Base-by-base conservation (phyloP, 2,888 invertebrate species). In the Eulithis prunata region DNA sequence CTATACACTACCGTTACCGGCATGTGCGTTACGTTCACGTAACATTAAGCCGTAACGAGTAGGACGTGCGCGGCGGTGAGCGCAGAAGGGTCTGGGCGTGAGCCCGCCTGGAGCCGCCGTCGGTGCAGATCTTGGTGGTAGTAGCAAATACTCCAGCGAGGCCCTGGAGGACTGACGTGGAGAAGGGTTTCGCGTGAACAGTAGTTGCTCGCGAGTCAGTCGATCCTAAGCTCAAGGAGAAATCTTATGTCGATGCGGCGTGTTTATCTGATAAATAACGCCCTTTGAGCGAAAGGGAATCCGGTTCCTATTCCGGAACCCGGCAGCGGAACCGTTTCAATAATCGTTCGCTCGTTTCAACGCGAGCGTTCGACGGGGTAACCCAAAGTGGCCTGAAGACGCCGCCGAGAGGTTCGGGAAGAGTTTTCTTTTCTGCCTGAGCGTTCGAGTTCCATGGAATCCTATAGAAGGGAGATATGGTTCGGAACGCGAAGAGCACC, bases 141-240 rank as follows among this genome's bases (percentile, higher is more conserved):
- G 95, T 95, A 95, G 95, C 95, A 95, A 95, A 94, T 94, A 95
- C 94, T 94, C 94, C 89, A 94, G 94, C 89, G 94, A 94, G 94
- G 84, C 82, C 91, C 91, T 94, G 90, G 93, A 93, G 90, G 93
- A 93, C 93, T 93, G 93, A 94, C 83, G 94, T 93, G 94, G 91
- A 80, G 93, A 93, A 94, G 93, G 93, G 94, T 82, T 82, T 81
- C 80, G 79, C 77, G 84, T 77, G 74, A 85, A 84, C 94, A 93
- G 93, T 89, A 85, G 90, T 94, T 94, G 94, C 87, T 89, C 93
- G 89, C 88, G 91, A 90, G 92, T 93, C 83, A 94, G 92, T 93
- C 93, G 92, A 91, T 92, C 93, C 91, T 93, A 95, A 94, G 92
- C 89, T 90, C 86, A 85, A 90, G 85, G 93, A 85, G 88, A 92